A percentile compares a stretch with the other conserved stretches of the same genome.
phyloP scores from a whole-genome alignment of 2,113 vertebrate genomes.

The Nothocercus julius region DNA sequence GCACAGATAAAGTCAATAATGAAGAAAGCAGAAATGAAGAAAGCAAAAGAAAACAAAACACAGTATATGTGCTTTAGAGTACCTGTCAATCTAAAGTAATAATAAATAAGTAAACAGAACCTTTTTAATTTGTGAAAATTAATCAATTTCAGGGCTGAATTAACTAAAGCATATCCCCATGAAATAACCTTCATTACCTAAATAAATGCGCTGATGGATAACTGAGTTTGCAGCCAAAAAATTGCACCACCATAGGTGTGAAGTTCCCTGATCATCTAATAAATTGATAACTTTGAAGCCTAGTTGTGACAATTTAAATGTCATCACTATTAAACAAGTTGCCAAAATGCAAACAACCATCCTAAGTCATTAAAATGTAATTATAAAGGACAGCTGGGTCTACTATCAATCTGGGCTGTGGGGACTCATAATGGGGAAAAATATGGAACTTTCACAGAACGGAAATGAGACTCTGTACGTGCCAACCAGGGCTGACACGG shows the following conservation, averaged over 20 bases:
- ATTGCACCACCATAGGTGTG: slow-evolving; percentile 32
- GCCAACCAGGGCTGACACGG: neutral
- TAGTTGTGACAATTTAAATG: slow-evolving; percentile 75
- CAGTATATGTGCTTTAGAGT: slow-evolving; percentile 51
- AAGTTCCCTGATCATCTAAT: slow-evolving; percentile 68
- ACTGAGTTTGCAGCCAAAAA: slow-evolving; percentile 57
- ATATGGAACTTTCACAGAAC: slow-evolving; percentile 43
- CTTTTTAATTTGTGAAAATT: slow-evolving; percentile 33
- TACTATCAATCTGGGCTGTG: slow-evolving; percentile 54
- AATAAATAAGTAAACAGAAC: slow-evolving; percentile 62
- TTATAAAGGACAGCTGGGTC: slow-evolving; percentile 72
- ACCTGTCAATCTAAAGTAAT: slow-evolving; percentile 51
- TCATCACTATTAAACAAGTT: slow-evolving; percentile 73
- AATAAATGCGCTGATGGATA: slow-evolving; percentile 48
- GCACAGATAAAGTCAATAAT: slow-evolving; percentile 7
- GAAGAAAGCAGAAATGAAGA: slow-evolving; percentile 41
- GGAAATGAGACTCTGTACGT: neutral
- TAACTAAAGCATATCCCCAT: slow-evolving; percentile 45
- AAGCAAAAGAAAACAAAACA: slow-evolving; percentile 39
- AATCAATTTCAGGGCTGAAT: slow-evolving; percentile 52
- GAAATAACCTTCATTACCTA: slow-evolving; percentile 50
- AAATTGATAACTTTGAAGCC: slow-evolving; percentile 70
- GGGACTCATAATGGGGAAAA: slow-evolving; percentile 53
- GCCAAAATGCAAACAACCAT: slow-evolving; percentile 71
- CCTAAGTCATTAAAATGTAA: slow-evolving; percentile 72